phyloP scores from a whole-genome alignment of 2,113 vertebrate genomes.

The Odocoileus virginianus region DNA sequence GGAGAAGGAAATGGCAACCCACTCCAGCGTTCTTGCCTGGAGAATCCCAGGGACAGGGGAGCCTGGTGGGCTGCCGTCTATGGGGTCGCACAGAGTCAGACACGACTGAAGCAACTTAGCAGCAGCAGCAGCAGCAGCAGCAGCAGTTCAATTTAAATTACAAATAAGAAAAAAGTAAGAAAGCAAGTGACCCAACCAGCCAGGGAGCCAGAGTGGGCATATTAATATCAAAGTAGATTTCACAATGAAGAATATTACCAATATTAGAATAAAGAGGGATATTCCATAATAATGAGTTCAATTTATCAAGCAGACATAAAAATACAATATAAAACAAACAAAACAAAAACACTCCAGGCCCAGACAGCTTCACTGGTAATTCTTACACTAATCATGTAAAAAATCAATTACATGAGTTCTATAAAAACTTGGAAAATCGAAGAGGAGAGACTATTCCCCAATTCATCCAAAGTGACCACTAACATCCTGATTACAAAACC shows the following conservation, averaged over 20 bases:
- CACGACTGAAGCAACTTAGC: no score
- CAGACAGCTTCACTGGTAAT: neutral
- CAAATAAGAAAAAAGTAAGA: neutral
- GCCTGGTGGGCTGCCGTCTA: no score
- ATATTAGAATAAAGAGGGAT: neutral
- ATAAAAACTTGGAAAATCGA: neutral
- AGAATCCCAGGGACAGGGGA: no score
- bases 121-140: no score
- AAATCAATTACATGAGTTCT: neutral
- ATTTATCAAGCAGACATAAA: neutral
- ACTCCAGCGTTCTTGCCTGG: no score
- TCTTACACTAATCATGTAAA: neutral
- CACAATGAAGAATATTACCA: neutral
- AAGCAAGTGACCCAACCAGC: neutral
- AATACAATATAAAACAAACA: neutral
- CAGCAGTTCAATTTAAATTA: neutral
- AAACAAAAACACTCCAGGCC: neutral
- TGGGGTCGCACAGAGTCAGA: no score
- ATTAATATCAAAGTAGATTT: conserved; percentile 21
- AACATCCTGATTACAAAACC: neutral
- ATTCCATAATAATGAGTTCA: neutral
- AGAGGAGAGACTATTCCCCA: neutral
- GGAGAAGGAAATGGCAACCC: no score
- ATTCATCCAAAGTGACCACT: neutral
- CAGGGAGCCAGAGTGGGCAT: neutral